Evolutionary conservation across 1,140 invertebrate species (phyloP), one percentile per base, ranked within the genome.

Genomic region (Sarcophaga peregrina): DNA sequence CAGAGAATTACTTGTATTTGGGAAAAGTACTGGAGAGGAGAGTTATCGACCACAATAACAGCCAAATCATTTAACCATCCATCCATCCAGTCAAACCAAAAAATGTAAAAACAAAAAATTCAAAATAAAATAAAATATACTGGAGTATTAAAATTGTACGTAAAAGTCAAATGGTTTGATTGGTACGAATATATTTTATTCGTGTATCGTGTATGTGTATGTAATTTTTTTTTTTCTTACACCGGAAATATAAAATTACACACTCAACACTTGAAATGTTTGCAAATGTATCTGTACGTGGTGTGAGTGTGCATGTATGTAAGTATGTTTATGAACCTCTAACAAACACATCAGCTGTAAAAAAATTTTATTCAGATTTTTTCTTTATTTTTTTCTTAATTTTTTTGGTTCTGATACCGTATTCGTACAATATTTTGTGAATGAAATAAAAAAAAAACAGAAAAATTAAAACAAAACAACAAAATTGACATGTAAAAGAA

Each of bases 171-270:
- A 76, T 50, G 74, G 37, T 47, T 72, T 45, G 62, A 74, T 74
- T 48, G 46, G 80, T 20, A 58, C n/a, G 47, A 46, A 78, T 52
- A 10, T 80, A 80, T 80, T 17, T 74, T 74, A 74, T 37, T 20
- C 45, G 47, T 46, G 47, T 47, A 10, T 68, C 20, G n/a, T 68
- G 54, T 15, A n/a, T 68, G 7, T 25, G 17, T 68, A 7, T 68
- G 62, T 68, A 68, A n/a, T n/a, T n/a, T n/a, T n/a, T 68, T 17
- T 68, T 75, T 80, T 72, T 73, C 81, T 83, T 82, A 82, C 80
- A 82, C 83, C 83, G 81, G 83, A 84, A 84, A 84, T 84, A 84
- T 84, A 84, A 84, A 84, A 84, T 84, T 84, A 84, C 83, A 84
- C 81, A 84, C 83, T 84, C 83, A 84, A 84, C 83, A 84, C 83